A percentile compares a stretch with the other conserved stretches of the same genome.
phyloP scores from a whole-genome alignment of 2,888 invertebrate genomes.

The Entomobrya proxima region DNA sequence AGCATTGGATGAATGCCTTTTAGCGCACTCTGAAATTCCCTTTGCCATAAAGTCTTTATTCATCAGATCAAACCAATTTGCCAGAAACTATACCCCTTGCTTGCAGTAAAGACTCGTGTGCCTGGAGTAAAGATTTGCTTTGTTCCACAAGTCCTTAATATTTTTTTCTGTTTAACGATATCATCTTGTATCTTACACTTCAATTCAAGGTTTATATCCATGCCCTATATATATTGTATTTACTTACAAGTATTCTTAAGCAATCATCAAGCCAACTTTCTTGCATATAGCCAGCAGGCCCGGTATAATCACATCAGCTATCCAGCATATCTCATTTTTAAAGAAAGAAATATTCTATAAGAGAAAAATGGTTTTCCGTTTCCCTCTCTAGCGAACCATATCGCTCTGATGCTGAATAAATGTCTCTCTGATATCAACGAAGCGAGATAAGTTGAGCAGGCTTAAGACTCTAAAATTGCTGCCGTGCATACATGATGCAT shows the following conservation, averaged over 20 bases:
- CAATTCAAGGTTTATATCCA: too few species aligned
- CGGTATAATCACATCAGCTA: slow-evolving; percentile 11
- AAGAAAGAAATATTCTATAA: not conserved
- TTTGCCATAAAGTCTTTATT: slow-evolving; percentile 12
- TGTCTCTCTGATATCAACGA: not conserved
- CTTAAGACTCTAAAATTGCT: not conserved
- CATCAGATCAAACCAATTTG: slow-evolving; percentile 25
- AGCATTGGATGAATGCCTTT: not conserved
- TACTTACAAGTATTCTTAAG: not conserved
- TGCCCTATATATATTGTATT: too few species aligned
- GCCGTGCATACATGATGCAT: slow-evolving; percentile 34
- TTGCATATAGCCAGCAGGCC: not conserved
- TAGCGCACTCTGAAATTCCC: not conserved
- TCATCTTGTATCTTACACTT: too few species aligned
- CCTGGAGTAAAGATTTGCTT: not conserved
- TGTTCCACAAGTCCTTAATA: too few species aligned
- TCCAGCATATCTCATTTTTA: not conserved
- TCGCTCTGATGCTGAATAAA: not conserved
- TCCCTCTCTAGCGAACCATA: not conserved
- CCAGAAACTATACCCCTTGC: not conserved
- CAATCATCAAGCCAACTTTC: not conserved
- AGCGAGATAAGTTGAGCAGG: not conserved
- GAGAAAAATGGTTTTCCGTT: not conserved
- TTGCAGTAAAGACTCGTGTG: not conserved
- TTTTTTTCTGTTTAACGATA: too few species aligned